Evolutionary conservation across 2,888 invertebrate genomes (phyloP).

Genomic region (Agonopterix alstromeriana): DNA sequence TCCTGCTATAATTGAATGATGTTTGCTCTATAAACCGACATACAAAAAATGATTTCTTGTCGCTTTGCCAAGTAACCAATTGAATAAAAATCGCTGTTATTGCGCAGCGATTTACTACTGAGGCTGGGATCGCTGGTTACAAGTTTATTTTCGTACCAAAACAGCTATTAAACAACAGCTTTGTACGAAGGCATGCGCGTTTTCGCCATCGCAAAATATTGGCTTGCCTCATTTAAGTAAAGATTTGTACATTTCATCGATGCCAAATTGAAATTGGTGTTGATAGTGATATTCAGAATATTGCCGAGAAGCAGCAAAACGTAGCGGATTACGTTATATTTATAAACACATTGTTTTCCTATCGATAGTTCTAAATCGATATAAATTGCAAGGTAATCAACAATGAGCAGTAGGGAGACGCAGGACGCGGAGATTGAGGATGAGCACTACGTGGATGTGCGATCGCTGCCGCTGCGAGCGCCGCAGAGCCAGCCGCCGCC

Average conservation of each 20-base stretch:
- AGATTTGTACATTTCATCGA: background rate
- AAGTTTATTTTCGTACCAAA: constrained; percentile 36
- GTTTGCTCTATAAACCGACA: constrained; percentile 14
- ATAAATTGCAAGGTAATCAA: background rate
- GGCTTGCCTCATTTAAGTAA: background rate
- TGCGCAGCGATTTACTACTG: constrained; percentile 50
- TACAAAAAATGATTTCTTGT: constrained; percentile 54
- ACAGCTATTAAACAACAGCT: background rate
- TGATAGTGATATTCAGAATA: too few species aligned
- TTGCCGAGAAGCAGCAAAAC: too few species aligned
- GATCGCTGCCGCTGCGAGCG: constrained; percentile 52
- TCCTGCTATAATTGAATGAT: background rate
- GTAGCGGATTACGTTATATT: too few species aligned
- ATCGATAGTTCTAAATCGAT: too few species aligned
- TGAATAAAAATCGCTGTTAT: constrained; percentile 55
- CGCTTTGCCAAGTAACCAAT: constrained; percentile 56
- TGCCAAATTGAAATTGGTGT: too few species aligned
- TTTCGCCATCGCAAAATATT: background rate
- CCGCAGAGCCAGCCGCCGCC: constrained; percentile 70
- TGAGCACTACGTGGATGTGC: constrained; percentile 58
- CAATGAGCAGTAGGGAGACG: constrained; percentile 19
- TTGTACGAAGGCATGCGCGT: background rate
- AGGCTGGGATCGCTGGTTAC: constrained; percentile 23
- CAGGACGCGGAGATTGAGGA: constrained; percentile 33
- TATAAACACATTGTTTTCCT: too few species aligned